Conservation (phyloP, 2,888 invertebrate genomes). For the Cynaeus angustus region DNA sequence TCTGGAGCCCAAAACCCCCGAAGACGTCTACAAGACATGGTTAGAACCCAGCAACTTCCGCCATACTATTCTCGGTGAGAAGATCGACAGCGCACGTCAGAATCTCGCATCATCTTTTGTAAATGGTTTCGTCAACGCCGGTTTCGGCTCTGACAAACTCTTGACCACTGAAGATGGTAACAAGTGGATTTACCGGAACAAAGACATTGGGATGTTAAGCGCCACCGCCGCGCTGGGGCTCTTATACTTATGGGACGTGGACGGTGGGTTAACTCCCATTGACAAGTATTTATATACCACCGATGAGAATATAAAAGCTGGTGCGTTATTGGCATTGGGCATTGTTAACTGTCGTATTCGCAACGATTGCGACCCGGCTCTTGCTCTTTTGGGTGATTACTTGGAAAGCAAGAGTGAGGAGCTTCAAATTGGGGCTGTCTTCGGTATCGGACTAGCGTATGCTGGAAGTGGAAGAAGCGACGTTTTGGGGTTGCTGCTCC, state of each 20-base stretch:
- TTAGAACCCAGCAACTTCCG: conserved; percentile 84
- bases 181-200: conserved; percentile 85
- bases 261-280: conserved; percentile 97
- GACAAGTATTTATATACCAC: conserved; percentile 86
- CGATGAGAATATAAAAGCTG: conserved; percentile 89
- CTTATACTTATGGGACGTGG: conserved; percentile 98
- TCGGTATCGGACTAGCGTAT: conserved; percentile 95
- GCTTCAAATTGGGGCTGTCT: conserved; percentile 90
- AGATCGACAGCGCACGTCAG: conserved; percentile 94
- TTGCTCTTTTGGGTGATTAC: conserved; percentile 96
- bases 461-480: conserved; percentile 88
- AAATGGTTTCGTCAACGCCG: conserved; percentile 99
- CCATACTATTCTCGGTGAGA: conserved; percentile 80
- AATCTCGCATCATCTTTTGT: conserved; percentile 98
- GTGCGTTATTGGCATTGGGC: conserved; percentile 96
- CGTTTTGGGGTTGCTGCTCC: conserved; percentile 86
- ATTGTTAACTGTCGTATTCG: conserved; percentile 94
- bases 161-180: conserved; percentile 87
- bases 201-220: conserved; percentile 97
- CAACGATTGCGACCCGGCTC: conserved; percentile 98
- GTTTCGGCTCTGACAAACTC: conserved; percentile 96
- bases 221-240: conserved; percentile 97
- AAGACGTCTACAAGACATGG: conserved; percentile 99
- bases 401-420: conserved; percentile 88
- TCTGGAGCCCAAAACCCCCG: conserved; percentile 99